phyloP scores from a whole-genome alignment of 2,113 vertebrate species.

The Burhinus oedicnemus region DNA sequence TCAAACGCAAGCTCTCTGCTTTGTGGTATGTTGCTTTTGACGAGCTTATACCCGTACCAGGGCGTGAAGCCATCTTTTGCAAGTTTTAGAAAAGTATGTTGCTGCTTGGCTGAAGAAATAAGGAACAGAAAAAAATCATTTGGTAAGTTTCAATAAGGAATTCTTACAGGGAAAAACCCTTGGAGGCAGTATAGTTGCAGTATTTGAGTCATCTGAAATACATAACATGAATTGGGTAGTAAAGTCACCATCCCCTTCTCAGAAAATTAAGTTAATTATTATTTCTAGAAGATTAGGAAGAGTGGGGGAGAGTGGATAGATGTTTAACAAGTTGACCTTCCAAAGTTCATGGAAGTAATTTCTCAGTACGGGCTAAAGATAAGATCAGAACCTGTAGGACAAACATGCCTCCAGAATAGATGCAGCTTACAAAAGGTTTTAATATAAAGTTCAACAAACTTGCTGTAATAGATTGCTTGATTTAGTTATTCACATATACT shows the following conservation, averaged over 20 bases:
- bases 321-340: conserved; percentile 67
- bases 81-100: background rate
- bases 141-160: background rate
- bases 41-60: background rate
- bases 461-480: background rate
- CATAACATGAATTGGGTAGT: background rate
- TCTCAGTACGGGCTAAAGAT: conserved; percentile 31
- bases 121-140: background rate
- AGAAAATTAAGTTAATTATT: conserved; percentile 68
- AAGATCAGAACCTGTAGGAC: conserved; percentile 34
- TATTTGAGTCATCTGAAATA: conserved; percentile 9
- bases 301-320: conserved; percentile 47
- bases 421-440: background rate
- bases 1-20: background rate
- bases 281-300: conserved; percentile 40
- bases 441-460: background rate
- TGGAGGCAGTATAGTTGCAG: background rate
- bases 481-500: background rate
- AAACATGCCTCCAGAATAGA: background rate
- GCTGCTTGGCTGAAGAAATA: background rate
- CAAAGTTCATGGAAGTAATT: conserved; percentile 55
- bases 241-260: background rate
- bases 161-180: background rate
- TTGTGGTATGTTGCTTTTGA: background rate
- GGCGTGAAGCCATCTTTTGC: background rate